Evolutionary conservation across 2,888 invertebrate species (phyloP).

Genomic region (Erannis defoliaria): DNA sequence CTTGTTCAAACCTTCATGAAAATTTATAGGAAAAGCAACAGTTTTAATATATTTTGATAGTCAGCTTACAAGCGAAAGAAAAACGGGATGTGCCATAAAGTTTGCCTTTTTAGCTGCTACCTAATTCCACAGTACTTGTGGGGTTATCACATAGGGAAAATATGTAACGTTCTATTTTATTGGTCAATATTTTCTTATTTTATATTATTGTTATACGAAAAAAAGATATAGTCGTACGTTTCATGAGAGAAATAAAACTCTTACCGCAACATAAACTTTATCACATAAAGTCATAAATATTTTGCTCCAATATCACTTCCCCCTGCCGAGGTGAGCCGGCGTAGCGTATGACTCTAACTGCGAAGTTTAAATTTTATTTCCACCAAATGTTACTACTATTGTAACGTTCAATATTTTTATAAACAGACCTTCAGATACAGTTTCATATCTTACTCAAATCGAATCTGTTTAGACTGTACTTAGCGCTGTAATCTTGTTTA

Average conservation of each 20-base stretch:
- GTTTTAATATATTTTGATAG: conserved; percentile 6
- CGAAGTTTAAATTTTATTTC: conserved; percentile 57
- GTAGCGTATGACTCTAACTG: conserved; percentile 55
- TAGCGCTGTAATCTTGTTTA: conserved; percentile 20
- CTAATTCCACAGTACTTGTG: conserved; percentile 24
- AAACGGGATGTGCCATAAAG: conserved; percentile 9
- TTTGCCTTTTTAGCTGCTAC: conserved; percentile 20
- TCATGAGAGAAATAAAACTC: conserved; percentile 76
- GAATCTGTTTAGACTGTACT: conserved; percentile 9
- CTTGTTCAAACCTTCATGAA: not conserved
- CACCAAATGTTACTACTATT: conserved; percentile 39
- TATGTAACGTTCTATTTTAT: conserved; percentile 56
- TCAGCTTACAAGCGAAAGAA: conserved; percentile 8
- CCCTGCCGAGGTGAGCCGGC: conserved; percentile 55
- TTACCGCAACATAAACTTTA: conserved; percentile 81
- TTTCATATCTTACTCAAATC: conserved; percentile 19
- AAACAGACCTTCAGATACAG: conserved; percentile 21
- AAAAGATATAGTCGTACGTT: conserved; percentile 63
- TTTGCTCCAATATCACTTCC: conserved; percentile 74
- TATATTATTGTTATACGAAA: conserved; percentile 59
- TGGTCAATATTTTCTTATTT: conserved; percentile 51
- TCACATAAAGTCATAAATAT: conserved; percentile 80
- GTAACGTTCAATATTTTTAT: conserved; percentile 31
- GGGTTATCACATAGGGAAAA: conserved; percentile 22
- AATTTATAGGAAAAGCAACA: not conserved